Evolutionary conservation across 1,140 invertebrate genomes (phyloP).

Genomic region (Conus ventricosus): DNA sequence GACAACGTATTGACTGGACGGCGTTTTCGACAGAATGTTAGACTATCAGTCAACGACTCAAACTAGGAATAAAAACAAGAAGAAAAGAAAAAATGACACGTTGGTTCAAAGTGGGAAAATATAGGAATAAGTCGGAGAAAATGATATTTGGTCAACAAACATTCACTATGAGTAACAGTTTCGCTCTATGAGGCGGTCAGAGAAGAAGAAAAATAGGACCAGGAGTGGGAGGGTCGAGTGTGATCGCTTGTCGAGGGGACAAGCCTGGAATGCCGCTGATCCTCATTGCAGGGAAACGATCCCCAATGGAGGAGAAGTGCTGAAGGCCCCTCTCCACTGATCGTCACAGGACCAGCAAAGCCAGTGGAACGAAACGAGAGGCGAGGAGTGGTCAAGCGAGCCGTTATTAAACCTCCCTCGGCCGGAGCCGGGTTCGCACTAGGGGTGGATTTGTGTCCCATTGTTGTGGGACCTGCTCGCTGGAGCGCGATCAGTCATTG

Average conservation of each 20-base stretch:
- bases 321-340: background rate
- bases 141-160: no score
- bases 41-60: no score
- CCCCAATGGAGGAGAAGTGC: background rate
- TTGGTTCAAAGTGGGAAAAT: no score
- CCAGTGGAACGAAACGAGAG: no score
- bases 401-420: conserved; percentile 20
- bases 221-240: background rate
- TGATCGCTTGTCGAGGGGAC: background rate
- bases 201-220: no score
- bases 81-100: no score
- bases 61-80: no score
- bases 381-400: conserved; percentile 13
- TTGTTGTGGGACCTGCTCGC: conserved; percentile 24
- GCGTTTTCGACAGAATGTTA: no score
- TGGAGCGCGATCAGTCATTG: conserved; percentile 22
- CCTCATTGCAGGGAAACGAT: background rate
- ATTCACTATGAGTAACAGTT: no score
- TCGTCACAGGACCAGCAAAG: background rate
- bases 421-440: background rate
- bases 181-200: no score
- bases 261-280: background rate
- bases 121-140: no score
- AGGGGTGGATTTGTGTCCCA: background rate
- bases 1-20: no score